A percentile compares a stretch with the other conserved stretches of the same genome.
Evolutionary conservation across 30 jellyfish, hydroid and myxozoan species (phyloP).

Genomic region (Cassiopea xamachana): DNA sequence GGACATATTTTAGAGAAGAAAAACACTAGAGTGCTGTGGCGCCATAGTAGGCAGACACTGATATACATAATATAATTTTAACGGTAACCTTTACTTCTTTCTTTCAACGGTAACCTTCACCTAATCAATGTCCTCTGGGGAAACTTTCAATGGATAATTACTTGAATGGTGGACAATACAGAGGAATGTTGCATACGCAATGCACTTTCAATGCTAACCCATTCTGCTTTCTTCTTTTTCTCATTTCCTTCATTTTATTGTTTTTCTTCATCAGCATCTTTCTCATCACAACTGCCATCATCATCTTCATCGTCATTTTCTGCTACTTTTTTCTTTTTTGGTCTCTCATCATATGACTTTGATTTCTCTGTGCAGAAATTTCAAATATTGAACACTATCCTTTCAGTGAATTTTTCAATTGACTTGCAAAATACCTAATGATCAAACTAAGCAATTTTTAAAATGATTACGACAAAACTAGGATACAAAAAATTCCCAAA

Average conservation of each 20-base stretch:
- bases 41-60: too few species aligned
- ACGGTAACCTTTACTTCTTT: conserved; percentile 1
- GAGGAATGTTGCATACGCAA: not conserved
- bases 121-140: too few species aligned
- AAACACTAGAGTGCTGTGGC: too few species aligned
- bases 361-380: conserved; percentile 11
- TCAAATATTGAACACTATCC: not conserved
- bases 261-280: conserved; percentile 21
- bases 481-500: too few species aligned
- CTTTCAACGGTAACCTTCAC: not conserved
- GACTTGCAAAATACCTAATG: too few species aligned
- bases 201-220: not conserved
- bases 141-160: too few species aligned
- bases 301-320: conserved; percentile 13
- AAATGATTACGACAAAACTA: too few species aligned
- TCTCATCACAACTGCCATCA: conserved; percentile 22
- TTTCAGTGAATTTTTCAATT: too few species aligned
- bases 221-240: conserved; percentile 5
- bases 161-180: too few species aligned
- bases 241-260: conserved; percentile 8
- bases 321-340: conserved; percentile 32
- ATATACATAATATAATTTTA: not conserved
- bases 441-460: too few species aligned
- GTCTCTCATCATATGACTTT: not conserved
- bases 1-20: too few species aligned